A percentile compares a stretch with the other conserved stretches of the same genome.
Evolutionary conservation across 1,140 invertebrate genomes (phyloP).

Genomic region (Drosophila subobscura): DNA sequence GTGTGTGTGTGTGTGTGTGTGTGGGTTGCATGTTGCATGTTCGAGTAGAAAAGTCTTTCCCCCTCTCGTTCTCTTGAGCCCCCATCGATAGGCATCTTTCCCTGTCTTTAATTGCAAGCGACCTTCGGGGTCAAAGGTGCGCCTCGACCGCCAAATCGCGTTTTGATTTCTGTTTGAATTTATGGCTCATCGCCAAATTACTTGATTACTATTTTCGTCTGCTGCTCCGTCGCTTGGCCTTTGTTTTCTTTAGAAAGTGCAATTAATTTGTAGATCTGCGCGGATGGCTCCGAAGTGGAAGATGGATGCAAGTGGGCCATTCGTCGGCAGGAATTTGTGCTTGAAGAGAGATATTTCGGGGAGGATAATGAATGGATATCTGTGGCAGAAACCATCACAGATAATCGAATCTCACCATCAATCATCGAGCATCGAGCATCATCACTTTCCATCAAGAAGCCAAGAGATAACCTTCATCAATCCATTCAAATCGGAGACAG

Average conservation of each 20-base stretch:
- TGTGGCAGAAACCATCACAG: no score
- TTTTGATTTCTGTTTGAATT: slow-evolving; percentile 40
- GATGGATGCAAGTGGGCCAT: not conserved
- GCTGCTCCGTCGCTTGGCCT: not conserved
- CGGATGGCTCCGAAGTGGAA: slow-evolving; percentile 12
- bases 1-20: slow-evolving; percentile 13
- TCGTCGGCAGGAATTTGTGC: no score
- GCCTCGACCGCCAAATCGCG: slow-evolving; percentile 41
- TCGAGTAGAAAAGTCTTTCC: slow-evolving; percentile 29
- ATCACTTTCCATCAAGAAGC: slow-evolving; percentile 13
- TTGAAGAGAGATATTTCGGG: no score
- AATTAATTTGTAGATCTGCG: slow-evolving; percentile 47
- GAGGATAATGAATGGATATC: no score
- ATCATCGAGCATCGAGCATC: no score
- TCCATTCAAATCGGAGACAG: slow-evolving; percentile 10
- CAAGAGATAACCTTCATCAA: slow-evolving; percentile 5
- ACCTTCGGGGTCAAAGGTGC: slow-evolving; percentile 34
- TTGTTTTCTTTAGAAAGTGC: slow-evolving; percentile 57
- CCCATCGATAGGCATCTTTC: not conserved
- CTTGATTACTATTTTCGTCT: slow-evolving; percentile 62
- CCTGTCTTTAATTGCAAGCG: slow-evolving; percentile 42
- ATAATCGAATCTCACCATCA: no score
- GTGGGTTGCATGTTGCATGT: slow-evolving; percentile 49
- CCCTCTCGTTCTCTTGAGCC: not conserved
- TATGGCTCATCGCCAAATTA: slow-evolving; percentile 44